Percentiles rank a stretch among this genome's conserved stretches.
Evolutionary conservation across 2,113 vertebrate species (phyloP).

Genomic region (Thomomys bottae): DNA sequence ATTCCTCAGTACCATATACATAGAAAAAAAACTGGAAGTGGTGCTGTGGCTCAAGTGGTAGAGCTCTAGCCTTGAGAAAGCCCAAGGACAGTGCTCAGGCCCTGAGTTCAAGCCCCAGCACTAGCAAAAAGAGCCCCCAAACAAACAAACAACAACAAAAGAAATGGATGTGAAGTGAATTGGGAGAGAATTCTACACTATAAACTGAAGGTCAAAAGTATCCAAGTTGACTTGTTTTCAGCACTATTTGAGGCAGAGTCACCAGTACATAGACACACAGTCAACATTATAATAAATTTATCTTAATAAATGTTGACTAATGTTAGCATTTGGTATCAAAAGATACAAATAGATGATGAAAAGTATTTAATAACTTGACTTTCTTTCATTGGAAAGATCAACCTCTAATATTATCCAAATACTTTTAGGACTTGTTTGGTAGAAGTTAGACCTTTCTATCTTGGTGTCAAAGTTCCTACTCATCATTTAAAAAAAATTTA

Average conservation of each 20-base stretch:
- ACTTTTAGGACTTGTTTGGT: constrained; percentile 36
- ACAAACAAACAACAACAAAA: no score
- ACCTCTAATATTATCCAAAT: not conserved
- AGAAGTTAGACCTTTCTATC: constrained; percentile 26
- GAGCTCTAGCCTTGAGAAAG: no score
- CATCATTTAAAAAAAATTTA: not conserved
- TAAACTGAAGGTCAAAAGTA: not conserved
- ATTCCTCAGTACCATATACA: no score
- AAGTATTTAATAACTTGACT: constrained; percentile 56
- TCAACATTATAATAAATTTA: no score
- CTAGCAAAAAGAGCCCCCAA: no score
- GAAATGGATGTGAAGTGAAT: not conserved
- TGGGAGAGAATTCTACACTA: not conserved
- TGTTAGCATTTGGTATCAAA: constrained; percentile 40
- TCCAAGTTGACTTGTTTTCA: not conserved
- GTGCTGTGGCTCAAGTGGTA: no score
- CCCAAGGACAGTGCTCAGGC: no score
- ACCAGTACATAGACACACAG: no score
- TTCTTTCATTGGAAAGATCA: constrained; percentile 56
- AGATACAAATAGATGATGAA: constrained; percentile 56
- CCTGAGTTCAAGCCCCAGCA: no score
- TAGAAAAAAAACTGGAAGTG: no score
- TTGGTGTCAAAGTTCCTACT: not conserved
- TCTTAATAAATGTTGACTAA: not conserved
- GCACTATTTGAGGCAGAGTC: not conserved